These are phyloP conservation scores for Erebia epiphron DNA, from an alignment of 2,888 invertebrate species.

Conservation along the genomic window DNA sequence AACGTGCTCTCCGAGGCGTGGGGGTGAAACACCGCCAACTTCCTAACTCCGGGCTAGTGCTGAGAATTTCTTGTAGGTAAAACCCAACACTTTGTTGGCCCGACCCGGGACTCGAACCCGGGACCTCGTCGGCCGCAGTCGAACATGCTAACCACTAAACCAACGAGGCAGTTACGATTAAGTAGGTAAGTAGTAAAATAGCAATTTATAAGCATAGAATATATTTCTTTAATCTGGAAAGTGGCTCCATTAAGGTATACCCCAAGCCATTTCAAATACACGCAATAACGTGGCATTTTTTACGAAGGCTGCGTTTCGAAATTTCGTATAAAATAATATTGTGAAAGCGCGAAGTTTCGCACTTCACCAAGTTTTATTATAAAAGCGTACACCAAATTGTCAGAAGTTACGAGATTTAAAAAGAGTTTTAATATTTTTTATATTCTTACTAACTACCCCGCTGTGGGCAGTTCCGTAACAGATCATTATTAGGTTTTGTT, in stretches of 20 bases:
- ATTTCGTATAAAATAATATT: conserved; percentile 29
- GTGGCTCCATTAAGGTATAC: conserved; percentile 11
- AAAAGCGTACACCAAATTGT: conserved; percentile 14
- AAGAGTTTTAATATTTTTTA: neutral
- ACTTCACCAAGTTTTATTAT: conserved; percentile 26
- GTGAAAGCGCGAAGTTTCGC: conserved; percentile 33
- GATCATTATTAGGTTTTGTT: conserved; percentile 4
- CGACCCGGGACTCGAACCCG: too few species aligned
- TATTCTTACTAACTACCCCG: neutral
- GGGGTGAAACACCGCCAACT: too few species aligned
- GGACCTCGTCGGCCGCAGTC: too few species aligned
- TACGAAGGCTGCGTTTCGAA: conserved; percentile 26
- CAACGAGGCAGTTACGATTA: too few species aligned
- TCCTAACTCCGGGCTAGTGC: too few species aligned
- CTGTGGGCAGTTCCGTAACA: neutral
- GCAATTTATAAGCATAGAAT: conserved; percentile 8
- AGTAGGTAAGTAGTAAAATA: neutral
- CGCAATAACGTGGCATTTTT: conserved; percentile 24
- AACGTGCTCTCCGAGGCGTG: too few species aligned
- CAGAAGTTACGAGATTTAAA: conserved; percentile 15
- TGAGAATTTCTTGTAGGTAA: too few species aligned
- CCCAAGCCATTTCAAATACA: conserved; percentile 16
- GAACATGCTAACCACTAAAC: too few species aligned
- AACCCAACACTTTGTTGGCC: too few species aligned
- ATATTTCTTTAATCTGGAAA: conserved; percentile 18